Percentiles rank a stretch among this genome's conserved stretches.
These are phyloP conservation scores for Manis pentadactyla DNA, from an alignment of 2,797 vertebrate genomes.

Conservation along the genomic window DNA sequence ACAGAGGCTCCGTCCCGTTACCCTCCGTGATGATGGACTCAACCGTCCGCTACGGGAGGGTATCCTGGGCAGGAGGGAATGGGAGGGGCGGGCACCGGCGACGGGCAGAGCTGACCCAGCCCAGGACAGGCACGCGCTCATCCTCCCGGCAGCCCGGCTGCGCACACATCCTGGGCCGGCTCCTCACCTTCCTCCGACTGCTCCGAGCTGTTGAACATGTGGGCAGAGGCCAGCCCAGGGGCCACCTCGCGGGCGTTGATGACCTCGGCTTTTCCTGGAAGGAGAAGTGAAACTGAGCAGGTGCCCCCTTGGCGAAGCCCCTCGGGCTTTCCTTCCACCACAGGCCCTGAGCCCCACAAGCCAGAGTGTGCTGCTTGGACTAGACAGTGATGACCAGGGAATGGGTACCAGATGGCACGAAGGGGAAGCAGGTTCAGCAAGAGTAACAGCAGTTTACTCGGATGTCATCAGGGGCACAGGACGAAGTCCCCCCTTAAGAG, in stretches of 20 bases:
- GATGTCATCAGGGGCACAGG: too few relatives aligned
- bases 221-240: conserved; percentile 84
- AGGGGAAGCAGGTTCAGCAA: too few relatives aligned
- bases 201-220: conserved; percentile 93
- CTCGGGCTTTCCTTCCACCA: too few relatives aligned
- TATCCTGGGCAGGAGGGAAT: neutral
- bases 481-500: too few relatives aligned
- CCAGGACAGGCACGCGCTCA: fast-evolving
- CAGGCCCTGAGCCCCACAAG: too few relatives aligned
- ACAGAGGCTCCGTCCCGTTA: neutral
- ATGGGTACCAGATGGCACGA: too few relatives aligned
- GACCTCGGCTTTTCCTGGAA: conserved; percentile 89
- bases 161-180: fast-evolving
- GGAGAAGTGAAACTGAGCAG: neutral
- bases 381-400: too few relatives aligned
- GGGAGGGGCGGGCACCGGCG: neutral
- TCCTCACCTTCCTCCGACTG: conserved; percentile 90
- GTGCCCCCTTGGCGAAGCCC: too few relatives aligned
- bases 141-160: fast-evolving
- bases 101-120: neutral
- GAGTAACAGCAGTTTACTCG: too few relatives aligned
- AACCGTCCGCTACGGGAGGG: fast-evolving
- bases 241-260: conserved; percentile 95
- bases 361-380: too few relatives aligned
- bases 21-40: fast-evolving